Conservation (phyloP, 2,888 invertebrate species). For the Nephrotoma flavescens region DNA sequence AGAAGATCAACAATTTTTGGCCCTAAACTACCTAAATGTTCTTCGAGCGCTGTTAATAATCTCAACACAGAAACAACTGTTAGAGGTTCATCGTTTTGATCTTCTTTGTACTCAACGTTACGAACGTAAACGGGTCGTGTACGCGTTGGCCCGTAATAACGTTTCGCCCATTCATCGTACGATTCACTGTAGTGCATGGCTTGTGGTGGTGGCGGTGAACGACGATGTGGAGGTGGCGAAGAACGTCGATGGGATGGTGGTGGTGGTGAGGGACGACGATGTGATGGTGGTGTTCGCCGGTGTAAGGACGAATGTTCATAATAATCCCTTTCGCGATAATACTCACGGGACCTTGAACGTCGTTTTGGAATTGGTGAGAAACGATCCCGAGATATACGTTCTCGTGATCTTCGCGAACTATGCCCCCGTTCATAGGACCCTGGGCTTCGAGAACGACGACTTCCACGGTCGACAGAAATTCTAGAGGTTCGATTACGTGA, state of each 20-base stretch:
- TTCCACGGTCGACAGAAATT: neutral
- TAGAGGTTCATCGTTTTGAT: conserved; percentile 32
- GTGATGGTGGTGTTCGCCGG: neutral
- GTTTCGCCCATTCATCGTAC: conserved; percentile 7
- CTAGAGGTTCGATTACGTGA: neutral
- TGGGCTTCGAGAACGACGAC: conserved; percentile 2
- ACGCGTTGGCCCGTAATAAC: conserved; percentile 22
- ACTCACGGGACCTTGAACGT: neutral
- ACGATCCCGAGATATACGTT: neutral
- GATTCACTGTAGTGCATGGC: conserved; percentile 8
- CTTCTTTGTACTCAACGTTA: conserved; percentile 23
- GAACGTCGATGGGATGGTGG: neutral
- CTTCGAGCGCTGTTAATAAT: conserved; percentile 65
- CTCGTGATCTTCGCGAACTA: neutral
- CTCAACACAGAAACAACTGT: conserved; percentile 54
- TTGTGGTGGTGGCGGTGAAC: conserved; percentile 1
- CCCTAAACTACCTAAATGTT: conserved; percentile 69
- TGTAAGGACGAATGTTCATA: neutral
- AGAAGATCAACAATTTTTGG: conserved; percentile 63
- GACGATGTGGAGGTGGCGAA: neutral
- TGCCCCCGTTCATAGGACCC: neutral
- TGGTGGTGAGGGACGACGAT: neutral
- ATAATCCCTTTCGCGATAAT: conserved; percentile 9
- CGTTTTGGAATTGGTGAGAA: neutral
- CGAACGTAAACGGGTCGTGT: conserved; percentile 15